Base-by-base conservation (phyloP, 2,888 invertebrate genomes). In the Apamea anceps region DNA sequence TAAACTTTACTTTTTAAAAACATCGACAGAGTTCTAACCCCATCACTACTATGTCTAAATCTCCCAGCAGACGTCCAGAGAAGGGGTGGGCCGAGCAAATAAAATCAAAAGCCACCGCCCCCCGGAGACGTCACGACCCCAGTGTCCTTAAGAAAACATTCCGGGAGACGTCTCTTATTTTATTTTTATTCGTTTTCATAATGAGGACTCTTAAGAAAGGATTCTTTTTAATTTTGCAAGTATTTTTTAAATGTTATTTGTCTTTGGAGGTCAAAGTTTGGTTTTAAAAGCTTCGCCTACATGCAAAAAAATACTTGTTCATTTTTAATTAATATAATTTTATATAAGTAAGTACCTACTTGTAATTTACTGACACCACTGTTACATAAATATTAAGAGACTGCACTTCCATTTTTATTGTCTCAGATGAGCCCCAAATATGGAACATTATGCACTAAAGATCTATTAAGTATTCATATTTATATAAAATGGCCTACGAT, bases 61-160 rank as follows among this genome's bases (percentile, higher is more conserved):
- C 82, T 62, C 57, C 57, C 45, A 67, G 77, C 85, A 86, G 83
- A 81, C 88, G 68, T 77, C 72, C 74, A 32, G 65, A 57, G 60
- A 68, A n/a, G 65, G 78, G 77, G 78, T 42, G 77, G 57, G 42
- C 42, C 45, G 62, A 21, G 65, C 79, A 89, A 89, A 90, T 87
- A 87, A 86, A 90, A 90, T 85, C 80, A 82, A 83, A 87, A 82
- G 71, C 84, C 89, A 28, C 85, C 67, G 62, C 68, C 70, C 18
- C 80, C 76, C 74, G 28, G 66, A 28, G 86, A 73, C 70, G 85
- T 54, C 51, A 67, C 60, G 57, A 79, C 80, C 85, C 72, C 67
- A 57, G 74, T 32, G 75, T 70, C 54, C 67, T 82, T 60, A 80
- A 67, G 79, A 75, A 78, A 77, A 73, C 67, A 13, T 32, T 82